These are phyloP conservation scores for Amphimallon solstitiale DNA, from an alignment of 2,888 invertebrate species.

Conservation along the genomic window DNA sequence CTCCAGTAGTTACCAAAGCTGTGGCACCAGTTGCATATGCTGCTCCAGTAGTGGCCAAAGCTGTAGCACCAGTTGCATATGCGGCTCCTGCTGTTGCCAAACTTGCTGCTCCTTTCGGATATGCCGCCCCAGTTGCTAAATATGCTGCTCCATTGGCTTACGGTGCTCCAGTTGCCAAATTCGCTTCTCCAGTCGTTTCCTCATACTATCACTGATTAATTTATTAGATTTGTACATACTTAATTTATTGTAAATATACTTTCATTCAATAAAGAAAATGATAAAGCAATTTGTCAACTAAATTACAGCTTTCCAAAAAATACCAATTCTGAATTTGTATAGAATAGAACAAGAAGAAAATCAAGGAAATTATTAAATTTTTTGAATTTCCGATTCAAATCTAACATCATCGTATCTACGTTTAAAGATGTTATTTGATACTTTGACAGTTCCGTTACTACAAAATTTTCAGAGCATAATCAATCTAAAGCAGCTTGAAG, in stretches of 20 bases:
- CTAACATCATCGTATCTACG: too few relatives aligned
- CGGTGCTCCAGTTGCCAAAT: conserved; percentile 36
- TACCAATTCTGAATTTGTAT: too few relatives aligned
- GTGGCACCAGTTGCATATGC: conserved; percentile 43
- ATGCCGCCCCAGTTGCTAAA: conserved; percentile 34
- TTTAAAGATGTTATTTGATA: too few relatives aligned
- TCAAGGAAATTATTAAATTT: too few relatives aligned
- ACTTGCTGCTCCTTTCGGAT: conserved; percentile 44
- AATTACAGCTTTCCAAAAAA: too few relatives aligned
- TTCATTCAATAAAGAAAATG: conserved; percentile 9
- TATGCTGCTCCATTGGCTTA: conserved; percentile 40
- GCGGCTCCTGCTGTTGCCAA: conserved; percentile 49
- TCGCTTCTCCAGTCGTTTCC: conserved; percentile 28
- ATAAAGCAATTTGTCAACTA: background rate
- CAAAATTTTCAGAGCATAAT: too few relatives aligned
- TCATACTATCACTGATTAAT: conserved; percentile 16
- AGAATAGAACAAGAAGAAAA: too few relatives aligned
- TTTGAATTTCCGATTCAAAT: too few relatives aligned
- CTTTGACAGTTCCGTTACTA: too few relatives aligned
- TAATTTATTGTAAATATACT: conserved; percentile 25
- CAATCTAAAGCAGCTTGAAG: too few relatives aligned
- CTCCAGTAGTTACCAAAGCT: conserved; percentile 49
- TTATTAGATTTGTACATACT: background rate
- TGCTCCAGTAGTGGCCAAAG: conserved; percentile 35
- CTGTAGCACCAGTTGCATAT: conserved; percentile 30